Evolutionary conservation across 35 echinoderm and acorn worm species (phyloP).

Genomic region (Apostichopus parvimensis): DNA sequence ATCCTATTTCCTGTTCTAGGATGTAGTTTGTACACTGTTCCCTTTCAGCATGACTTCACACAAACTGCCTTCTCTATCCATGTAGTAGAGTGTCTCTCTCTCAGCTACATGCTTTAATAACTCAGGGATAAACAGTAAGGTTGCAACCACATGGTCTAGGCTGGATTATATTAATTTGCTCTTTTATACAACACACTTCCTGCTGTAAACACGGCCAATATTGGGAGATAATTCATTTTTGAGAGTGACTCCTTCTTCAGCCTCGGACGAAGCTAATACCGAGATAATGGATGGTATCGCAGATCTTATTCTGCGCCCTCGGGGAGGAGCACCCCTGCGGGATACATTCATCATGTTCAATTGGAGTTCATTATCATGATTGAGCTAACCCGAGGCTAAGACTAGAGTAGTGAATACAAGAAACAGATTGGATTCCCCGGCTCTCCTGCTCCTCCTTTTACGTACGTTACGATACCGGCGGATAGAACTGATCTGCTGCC

Average conservation of each 20-base stretch:
- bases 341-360: constrained; percentile 45
- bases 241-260: constrained; percentile 11
- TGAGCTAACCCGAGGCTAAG: constrained; percentile 17
- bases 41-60: neutral
- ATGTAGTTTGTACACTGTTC: neutral
- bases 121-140: constrained; percentile 12
- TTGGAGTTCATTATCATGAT: constrained; percentile 41
- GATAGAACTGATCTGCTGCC: neutral
- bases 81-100: too few species aligned
- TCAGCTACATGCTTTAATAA: neutral
- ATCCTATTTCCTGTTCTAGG: neutral
- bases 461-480: neutral
- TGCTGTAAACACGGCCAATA: constrained; percentile 32
- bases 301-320: constrained; percentile 29
- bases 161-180: neutral
- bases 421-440: neutral
- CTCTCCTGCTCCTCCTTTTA: neutral
- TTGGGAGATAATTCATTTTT: constrained; percentile 41
- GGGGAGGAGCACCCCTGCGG: constrained; percentile 2
- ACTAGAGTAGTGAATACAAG: neutral
- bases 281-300: constrained; percentile 35
- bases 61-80: neutral
- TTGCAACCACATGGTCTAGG: neutral
- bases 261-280: constrained; percentile 21
- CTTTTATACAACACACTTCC: constrained; percentile 22